Conservation (phyloP, 2,113 vertebrate species). For the Leucosticte australis region DNA sequence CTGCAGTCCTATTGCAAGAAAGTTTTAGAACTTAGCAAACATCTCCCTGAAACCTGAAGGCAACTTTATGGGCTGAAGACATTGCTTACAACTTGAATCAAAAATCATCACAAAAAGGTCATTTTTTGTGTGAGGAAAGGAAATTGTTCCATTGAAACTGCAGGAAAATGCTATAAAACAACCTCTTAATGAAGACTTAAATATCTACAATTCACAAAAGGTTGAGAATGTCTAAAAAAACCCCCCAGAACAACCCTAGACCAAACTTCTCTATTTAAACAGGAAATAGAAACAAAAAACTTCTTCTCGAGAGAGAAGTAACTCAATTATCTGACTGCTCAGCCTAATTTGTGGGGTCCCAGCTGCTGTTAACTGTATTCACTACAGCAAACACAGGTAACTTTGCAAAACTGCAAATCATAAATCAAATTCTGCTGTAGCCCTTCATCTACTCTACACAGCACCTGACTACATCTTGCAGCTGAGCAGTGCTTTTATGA, state of each 20-base stretch:
- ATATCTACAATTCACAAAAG: not conserved
- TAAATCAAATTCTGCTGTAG: not conserved
- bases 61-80: not conserved
- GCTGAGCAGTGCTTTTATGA: not conserved
- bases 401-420: not conserved
- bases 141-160: not conserved
- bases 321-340: not conserved
- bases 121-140: not conserved
- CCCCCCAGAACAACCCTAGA: not conserved
- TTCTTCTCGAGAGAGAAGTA: not conserved
- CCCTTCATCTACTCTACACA: not conserved
- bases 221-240: not conserved
- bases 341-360: not conserved
- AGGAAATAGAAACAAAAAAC: not conserved
- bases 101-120: accelerated
- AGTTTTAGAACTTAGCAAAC: not conserved
- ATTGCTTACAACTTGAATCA: not conserved
- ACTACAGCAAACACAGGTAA: not conserved
- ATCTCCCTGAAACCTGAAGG: not conserved
- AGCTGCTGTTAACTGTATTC: not conserved
- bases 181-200: not conserved
- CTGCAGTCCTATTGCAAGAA: not conserved
- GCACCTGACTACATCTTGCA: not conserved
- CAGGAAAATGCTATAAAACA: not conserved
- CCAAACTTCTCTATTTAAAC: not conserved